Base-by-base conservation (phyloP, 2,113 vertebrate species). In the Nymphicus hollandicus region DNA sequence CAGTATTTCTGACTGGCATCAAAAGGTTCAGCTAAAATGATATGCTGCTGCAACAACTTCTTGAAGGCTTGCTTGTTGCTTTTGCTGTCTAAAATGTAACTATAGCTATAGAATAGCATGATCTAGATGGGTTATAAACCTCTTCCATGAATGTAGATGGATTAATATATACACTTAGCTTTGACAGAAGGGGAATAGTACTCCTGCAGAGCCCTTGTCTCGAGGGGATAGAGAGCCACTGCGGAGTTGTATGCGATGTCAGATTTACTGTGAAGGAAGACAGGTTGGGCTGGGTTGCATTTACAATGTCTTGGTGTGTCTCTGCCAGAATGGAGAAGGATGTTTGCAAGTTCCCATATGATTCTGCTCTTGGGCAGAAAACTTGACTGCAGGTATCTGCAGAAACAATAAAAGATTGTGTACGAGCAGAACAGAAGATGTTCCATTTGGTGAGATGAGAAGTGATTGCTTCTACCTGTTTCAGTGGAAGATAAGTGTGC, bases 21-120 rank as follows among this genome's bases (percentile, higher is more conserved):
- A 53, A 90, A 93, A 84, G 80, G 61, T 84, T 78, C 80, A 86
- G 76, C 88, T 92, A 14, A 94, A 91, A 91, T 91, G 64, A 95
- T 95, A 66, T 27, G 90, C 88, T 91, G 88, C 88, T 91, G 55
- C 85, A 93, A 85, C 91, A 94, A 37, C 63, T 77, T 96, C 81
- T 65, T 78, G 91, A 95, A 92, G 91, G 93, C 88, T 95, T 65
- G 65, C 80, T 93, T 91, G 84, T 84, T 95, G 77, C 92, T 74
- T 94, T 88, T 95, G 88, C 82, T 94, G 72, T 86, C 92, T 91
- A 35, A 93, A 96, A 90, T 90, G 88, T 90, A 86, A 55, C 64
- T 55, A 31, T 37, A 81, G 81, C 79, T 84, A 22, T 69, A 78
- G 92, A 93, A 69, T 27, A 76, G 61, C 56, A 28, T 72, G 86